A percentile compares a stretch with the other conserved stretches of the same genome.
Evolutionary conservation across 2,888 invertebrate species (phyloP).

Genomic region (Andrena camellia): DNA sequence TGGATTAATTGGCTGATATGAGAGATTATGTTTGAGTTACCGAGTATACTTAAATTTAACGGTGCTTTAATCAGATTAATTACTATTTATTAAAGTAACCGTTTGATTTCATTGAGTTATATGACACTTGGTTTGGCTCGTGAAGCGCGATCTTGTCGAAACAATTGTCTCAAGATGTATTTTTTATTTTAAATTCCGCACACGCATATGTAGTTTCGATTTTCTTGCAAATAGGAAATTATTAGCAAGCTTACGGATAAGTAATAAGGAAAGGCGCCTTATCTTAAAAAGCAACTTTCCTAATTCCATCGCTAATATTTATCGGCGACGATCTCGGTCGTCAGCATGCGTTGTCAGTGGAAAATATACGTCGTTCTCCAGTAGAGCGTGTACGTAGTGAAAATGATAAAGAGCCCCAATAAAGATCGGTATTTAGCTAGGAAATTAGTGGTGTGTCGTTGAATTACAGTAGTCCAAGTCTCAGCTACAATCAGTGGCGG

Average conservation of each 20-base stretch:
- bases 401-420: background rate
- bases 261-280: background rate
- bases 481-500: background rate
- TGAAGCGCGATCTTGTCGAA: background rate
- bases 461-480: background rate
- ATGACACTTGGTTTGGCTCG: background rate
- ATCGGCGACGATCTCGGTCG: background rate
- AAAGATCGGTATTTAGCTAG: conserved; percentile 11
- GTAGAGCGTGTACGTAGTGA: conserved; percentile 1
- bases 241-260: background rate
- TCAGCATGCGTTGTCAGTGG: background rate
- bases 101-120: background rate
- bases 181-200: background rate
- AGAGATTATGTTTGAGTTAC: background rate
- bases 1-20: background rate
- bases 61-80: background rate
- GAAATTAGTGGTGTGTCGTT: background rate
- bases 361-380: conserved; percentile 17
- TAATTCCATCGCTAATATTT: background rate
- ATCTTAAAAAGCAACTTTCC: background rate
- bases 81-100: too few species aligned
- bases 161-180: background rate
- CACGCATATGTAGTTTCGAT: background rate
- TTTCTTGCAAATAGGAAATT: conserved; percentile 1
- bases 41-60: background rate